A percentile compares a stretch with the other conserved stretches of the same genome.
phyloP scores from a whole-genome alignment of 2,797 vertebrate genomes.

The Diplodus puntazzo region DNA sequence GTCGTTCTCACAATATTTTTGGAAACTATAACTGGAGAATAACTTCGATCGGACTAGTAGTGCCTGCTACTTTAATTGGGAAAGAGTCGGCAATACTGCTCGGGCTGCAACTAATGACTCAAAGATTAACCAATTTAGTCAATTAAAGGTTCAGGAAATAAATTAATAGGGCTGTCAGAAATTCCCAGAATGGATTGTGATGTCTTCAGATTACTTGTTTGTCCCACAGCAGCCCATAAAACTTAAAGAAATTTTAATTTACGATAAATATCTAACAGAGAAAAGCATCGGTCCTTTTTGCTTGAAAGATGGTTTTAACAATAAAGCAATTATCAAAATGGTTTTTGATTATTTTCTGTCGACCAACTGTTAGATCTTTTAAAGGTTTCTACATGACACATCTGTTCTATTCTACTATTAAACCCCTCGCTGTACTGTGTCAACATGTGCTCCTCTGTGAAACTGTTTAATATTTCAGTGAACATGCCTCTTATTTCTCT shows the following conservation, averaged over 20 bases:
- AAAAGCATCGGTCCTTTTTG: neutral
- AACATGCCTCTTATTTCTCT: neutral
- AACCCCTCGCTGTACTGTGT: neutral
- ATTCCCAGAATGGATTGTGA: neutral
- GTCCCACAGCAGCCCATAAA: neutral
- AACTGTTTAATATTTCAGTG: conserved; percentile 4
- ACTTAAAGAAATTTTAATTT: neutral
- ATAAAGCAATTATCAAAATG: neutral
- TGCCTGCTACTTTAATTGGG: no score
- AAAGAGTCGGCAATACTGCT: no score
- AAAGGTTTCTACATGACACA: neutral
- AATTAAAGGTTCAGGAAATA: neutral
- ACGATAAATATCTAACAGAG: neutral
- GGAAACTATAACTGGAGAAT: no score
- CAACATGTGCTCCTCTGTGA: conserved; percentile 1
- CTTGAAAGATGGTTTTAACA: neutral
- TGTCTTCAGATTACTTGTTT: neutral
- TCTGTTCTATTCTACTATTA: neutral
- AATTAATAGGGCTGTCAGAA: neutral
- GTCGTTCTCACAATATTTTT: no score
- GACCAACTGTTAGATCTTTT: neutral
- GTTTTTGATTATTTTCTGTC: neutral
- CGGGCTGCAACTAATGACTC: neutral
- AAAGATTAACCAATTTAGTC: neutral
- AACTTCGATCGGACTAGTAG: no score